Conservation (phyloP, 2,888 invertebrate species). For the Spodoptera picta region DNA sequence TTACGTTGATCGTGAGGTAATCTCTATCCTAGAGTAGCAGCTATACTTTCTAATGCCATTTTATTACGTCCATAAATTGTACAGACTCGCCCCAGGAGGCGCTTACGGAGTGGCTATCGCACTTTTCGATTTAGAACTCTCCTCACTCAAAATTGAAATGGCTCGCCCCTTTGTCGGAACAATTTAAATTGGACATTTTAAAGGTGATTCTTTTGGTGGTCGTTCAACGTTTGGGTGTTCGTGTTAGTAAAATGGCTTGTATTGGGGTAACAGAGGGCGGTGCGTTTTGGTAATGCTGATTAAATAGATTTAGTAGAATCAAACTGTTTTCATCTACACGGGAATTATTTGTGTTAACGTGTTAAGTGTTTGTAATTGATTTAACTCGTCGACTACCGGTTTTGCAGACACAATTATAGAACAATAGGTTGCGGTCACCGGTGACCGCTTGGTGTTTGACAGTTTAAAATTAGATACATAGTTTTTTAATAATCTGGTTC, state of each 20-base stretch:
- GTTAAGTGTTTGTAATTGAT: neutral
- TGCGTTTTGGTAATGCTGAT: constrained; percentile 31
- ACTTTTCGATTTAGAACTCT: constrained; percentile 80
- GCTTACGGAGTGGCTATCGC: constrained; percentile 81
- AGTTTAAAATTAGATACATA: no score
- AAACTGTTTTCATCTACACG: constrained; percentile 23
- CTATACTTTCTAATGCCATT: constrained; percentile 76
- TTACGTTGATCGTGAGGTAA: constrained; percentile 53
- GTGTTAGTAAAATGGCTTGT: constrained; percentile 48
- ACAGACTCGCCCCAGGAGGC: constrained; percentile 84
- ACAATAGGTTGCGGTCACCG: no score
- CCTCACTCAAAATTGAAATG: constrained; percentile 85
- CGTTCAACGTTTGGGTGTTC: constrained; percentile 51
- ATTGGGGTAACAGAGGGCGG: constrained; percentile 28
- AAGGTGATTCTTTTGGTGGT: constrained; percentile 71
- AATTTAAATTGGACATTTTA: constrained; percentile 84
- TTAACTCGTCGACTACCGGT: no score
- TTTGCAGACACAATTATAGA: no score
- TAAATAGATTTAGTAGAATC: constrained; percentile 23
- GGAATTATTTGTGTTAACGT: neutral
- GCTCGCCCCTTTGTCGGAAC: constrained; percentile 77
- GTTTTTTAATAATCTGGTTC: no score
- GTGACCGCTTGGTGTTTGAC: no score
- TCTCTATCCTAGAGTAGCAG: constrained; percentile 55
- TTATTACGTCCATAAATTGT: constrained; percentile 86